Evolutionary conservation across 2,888 invertebrate genomes (phyloP).

Genomic region (Tineola bisselliella): DNA sequence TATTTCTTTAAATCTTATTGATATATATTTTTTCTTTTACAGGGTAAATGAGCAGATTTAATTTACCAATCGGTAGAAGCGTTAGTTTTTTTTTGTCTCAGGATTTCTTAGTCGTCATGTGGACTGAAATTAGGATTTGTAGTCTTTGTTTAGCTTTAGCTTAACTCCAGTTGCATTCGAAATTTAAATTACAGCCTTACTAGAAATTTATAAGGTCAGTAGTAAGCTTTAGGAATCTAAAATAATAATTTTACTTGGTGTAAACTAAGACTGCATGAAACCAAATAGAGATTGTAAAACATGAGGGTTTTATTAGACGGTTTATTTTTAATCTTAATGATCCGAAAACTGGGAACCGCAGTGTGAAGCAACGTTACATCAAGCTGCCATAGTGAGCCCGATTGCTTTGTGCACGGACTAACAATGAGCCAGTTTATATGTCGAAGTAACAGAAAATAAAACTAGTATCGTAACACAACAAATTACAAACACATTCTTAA

Average conservation of each 20-base stretch:
- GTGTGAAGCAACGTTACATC: no score
- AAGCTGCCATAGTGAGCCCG: no score
- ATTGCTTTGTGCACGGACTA: no score
- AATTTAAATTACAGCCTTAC: neutral
- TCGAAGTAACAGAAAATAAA: no score
- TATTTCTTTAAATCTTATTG: no score
- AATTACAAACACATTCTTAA: no score
- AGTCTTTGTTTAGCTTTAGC: neutral
- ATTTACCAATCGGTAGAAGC: neutral
- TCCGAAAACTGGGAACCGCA: no score
- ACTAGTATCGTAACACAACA: no score
- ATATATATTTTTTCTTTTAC: neutral
- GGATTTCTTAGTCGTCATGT: conserved; percentile 6
- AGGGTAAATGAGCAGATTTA: neutral
- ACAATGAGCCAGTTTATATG: no score
- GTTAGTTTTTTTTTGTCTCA: neutral
- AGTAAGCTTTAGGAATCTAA: neutral
- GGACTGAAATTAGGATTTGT: conserved; percentile 4
- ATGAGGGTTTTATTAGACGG: no score
- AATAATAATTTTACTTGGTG: neutral
- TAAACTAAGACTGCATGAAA: neutral
- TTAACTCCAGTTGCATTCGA: neutral
- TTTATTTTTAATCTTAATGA: neutral
- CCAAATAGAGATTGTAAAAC: neutral
- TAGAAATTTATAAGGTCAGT: neutral